Evolutionary conservation across 2,113 vertebrate genomes (phyloP), one percentile per base, ranked within the genome.

Genomic region (Haplochromis vanheusdeni): DNA sequence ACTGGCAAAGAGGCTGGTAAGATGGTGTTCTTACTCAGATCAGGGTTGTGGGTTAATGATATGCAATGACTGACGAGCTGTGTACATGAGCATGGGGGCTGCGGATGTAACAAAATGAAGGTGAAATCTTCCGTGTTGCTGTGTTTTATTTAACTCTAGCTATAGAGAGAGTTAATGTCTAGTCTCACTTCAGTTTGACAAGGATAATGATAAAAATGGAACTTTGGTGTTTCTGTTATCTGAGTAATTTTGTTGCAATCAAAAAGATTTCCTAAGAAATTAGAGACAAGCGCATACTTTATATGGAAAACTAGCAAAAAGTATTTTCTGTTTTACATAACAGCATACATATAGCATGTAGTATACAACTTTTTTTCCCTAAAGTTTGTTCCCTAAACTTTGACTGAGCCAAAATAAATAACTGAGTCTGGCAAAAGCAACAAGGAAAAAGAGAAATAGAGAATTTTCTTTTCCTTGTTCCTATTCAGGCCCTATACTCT

Each of bases 71-170:
- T 92, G 93, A 90, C 85, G 80, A 79, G 91, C 87, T 90, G 87
- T 37, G 19, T 82, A 55, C 60, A 93, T 94, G 95, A 93, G 89
- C 94, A 95, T 94, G 95, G 94, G 94, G 93, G 91, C 93, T 93
- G 90, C 55, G 58, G 88, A 93, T 95, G 93, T 56, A 80, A 93
- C 89, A 86, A 28, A 68, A 80, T 90, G 89, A 65, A 81, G 51
- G 79, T 89, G 88, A 84, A n/a, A 49, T 79, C 42, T 89, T 58
- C 65, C 7, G 13, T 40, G 14, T 54, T 58, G 21, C 40, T 47
- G 13, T 79, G 33, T 31, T 81, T 49, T 68, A 31, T 68, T 84
- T 33, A 14, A 77, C 51, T 86, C 26, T 16, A n/a, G 7, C 73
- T 49, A 77, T 31, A 47, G 45, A 49, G 26, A 31, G 45, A 31